Conservation (phyloP, 2,113 vertebrate species). For the Puntigrus tetrazona region DNA sequence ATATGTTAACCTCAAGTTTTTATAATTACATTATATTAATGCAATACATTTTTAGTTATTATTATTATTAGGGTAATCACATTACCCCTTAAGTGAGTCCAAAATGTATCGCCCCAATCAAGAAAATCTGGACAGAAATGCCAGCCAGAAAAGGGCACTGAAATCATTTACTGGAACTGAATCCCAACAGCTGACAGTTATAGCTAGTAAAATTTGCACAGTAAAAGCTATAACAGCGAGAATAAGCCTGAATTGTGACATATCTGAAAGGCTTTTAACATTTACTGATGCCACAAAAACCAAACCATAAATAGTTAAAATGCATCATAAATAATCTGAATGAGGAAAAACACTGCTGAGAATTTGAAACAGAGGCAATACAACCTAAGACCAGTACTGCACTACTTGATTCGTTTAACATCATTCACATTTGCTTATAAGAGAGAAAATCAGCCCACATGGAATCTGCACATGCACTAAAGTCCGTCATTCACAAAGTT, state of each 20-base stretch:
- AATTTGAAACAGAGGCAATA: constrained; percentile 32
- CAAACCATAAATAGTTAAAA: constrained; percentile 12
- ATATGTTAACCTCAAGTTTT: neutral
- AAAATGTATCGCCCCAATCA: neutral
- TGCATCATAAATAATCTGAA: constrained; percentile 34
- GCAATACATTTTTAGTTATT: neutral
- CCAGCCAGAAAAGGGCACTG: neutral
- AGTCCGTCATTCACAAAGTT: neutral
- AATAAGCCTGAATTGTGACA: constrained; percentile 30
- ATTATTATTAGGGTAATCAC: neutral
- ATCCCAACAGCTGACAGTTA: constrained; percentile 19
- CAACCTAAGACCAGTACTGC: constrained; percentile 25
- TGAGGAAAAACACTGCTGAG: neutral
- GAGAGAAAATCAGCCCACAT: neutral
- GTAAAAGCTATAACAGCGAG: no score
- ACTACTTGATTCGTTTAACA: constrained; percentile 31
- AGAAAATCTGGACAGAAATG: neutral
- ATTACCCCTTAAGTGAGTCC: neutral
- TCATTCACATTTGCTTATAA: constrained; percentile 17
- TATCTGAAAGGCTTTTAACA: constrained; percentile 44
- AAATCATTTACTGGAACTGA: constrained; percentile 10
- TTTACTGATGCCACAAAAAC: constrained; percentile 28
- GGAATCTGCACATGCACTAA: neutral
- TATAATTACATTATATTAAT: neutral
- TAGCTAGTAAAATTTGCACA: constrained; percentile 30